phyloP scores from a whole-genome alignment of 1,140 invertebrate species.

The Lepidurus apus region DNA sequence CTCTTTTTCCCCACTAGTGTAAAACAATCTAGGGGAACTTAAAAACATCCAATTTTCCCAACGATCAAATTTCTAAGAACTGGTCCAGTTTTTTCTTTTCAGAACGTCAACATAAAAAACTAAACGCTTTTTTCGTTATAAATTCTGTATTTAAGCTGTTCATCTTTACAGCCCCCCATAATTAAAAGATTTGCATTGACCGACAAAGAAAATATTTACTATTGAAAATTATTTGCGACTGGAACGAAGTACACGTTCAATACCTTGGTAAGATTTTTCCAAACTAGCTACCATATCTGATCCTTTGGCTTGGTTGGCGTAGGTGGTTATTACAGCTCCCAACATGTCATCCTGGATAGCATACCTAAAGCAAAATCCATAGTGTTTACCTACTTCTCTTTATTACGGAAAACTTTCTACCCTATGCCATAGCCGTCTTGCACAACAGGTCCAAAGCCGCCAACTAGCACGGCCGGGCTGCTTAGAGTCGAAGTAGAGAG shows the following conservation, averaged over 20 bases:
- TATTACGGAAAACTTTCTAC: slow-evolving; percentile 45
- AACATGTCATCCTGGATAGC: slow-evolving; percentile 65
- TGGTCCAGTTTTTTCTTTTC: neutral
- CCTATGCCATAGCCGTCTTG: slow-evolving; percentile 85
- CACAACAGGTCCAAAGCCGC: slow-evolving; percentile 90
- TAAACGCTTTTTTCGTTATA: neutral
- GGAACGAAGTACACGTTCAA: slow-evolving; percentile 43
- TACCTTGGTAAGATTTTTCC: slow-evolving; percentile 60
- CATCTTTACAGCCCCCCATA: neutral
- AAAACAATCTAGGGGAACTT: neutral
- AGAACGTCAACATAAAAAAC: neutral
- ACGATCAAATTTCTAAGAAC: neutral
- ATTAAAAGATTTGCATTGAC: neutral
- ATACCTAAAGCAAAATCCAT: slow-evolving; percentile 51
- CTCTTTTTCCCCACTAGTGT: no score
- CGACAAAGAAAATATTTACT: no score
- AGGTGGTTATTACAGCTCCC: slow-evolving; percentile 72
- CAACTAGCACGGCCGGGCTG: slow-evolving; percentile 77
- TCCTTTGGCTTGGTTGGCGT: slow-evolving; percentile 62
- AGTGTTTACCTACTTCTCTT: no score
- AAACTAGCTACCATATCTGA: slow-evolving; percentile 63
- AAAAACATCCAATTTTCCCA: neutral
- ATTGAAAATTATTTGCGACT: neutral
- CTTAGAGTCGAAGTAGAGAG: slow-evolving; percentile 92
- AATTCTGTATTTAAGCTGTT: neutral